Percentiles rank a stretch among this genome's conserved stretches.
phyloP scores from a whole-genome alignment of 2,888 invertebrate species.

The Cheilosia scutellata region DNA sequence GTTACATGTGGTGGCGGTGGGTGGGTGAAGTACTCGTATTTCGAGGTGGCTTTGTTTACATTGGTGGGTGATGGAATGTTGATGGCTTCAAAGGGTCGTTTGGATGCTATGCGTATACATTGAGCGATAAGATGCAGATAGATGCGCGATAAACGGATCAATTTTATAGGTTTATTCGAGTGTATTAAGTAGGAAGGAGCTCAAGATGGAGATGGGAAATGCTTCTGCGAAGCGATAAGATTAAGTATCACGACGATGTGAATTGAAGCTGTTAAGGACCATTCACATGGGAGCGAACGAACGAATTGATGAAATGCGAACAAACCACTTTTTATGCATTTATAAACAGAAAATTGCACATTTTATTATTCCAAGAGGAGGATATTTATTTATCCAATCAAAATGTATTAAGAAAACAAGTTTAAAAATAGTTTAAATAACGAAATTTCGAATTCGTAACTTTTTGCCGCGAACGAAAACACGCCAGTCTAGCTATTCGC shows the following conservation, averaged over 20 bases:
- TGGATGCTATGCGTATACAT: conserved; percentile 44
- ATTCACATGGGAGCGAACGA: no score
- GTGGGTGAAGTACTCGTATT: conserved; percentile 39
- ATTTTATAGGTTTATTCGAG: conserved; percentile 44
- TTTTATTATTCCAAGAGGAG: no score
- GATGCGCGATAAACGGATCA: conserved; percentile 51
- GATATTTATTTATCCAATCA: no score
- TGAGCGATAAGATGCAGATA: conserved; percentile 50
- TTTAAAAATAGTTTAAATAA: no score
- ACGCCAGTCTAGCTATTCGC: no score
- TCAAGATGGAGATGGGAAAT: neutral
- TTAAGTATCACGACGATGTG: neutral
- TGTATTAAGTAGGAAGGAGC: conserved; percentile 16
- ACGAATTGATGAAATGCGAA: no score
- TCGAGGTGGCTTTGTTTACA: conserved; percentile 51
- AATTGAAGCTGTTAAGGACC: no score
- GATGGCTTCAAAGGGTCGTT: conserved; percentile 61
- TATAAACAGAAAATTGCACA: no score
- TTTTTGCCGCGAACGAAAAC: no score
- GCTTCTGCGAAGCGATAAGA: neutral
- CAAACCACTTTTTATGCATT: no score
- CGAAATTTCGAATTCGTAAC: no score
- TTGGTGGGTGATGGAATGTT: conserved; percentile 67
- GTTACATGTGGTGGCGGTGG: conserved; percentile 37
- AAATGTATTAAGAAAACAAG: no score